phyloP scores from a whole-genome alignment of 2,888 invertebrate species.

The Amphiduros pacificus region DNA sequence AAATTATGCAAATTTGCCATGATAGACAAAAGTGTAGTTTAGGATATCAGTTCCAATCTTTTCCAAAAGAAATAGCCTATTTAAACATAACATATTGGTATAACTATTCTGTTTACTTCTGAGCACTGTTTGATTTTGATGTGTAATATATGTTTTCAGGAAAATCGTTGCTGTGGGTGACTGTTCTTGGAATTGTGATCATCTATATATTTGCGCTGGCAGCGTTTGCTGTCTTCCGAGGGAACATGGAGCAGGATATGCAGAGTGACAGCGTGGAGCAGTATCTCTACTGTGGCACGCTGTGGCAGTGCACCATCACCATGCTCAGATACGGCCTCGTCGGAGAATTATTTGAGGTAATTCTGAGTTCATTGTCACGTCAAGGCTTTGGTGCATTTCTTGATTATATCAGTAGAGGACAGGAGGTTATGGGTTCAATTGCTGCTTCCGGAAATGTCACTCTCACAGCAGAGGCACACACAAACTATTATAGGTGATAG shows the following conservation, averaged over 20 bases:
- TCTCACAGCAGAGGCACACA: too few species aligned
- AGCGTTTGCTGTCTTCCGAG: slow-evolving; percentile 40
- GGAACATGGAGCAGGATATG: background rate
- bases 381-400: background rate
- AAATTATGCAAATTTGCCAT: too few species aligned
- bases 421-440: too few species aligned
- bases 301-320: slow-evolving; percentile 56
- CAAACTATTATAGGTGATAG: too few species aligned
- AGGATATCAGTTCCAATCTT: too few species aligned
- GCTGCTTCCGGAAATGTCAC: too few species aligned
- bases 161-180: slow-evolving; percentile 55
- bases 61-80: too few species aligned
- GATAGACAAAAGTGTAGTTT: too few species aligned
- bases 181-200: slow-evolving; percentile 53
- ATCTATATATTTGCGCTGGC: slow-evolving; percentile 56
- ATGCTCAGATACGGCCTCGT: slow-evolving; percentile 49
- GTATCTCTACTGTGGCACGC: slow-evolving; percentile 43
- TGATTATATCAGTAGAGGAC: background rate
- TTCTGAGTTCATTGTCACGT: background rate
- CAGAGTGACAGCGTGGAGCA: too few species aligned
- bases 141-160: slow-evolving; percentile 31
- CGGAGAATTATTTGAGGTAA: slow-evolving; percentile 9
- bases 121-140: too few species aligned
- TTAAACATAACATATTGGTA: too few species aligned
- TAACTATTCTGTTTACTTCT: too few species aligned